A percentile compares a stretch with the other conserved stretches of the same genome.
These are phyloP conservation scores for Pectinophora gossypiella DNA, from an alignment of 1,140 invertebrate genomes.

Conservation along the genomic window DNA sequence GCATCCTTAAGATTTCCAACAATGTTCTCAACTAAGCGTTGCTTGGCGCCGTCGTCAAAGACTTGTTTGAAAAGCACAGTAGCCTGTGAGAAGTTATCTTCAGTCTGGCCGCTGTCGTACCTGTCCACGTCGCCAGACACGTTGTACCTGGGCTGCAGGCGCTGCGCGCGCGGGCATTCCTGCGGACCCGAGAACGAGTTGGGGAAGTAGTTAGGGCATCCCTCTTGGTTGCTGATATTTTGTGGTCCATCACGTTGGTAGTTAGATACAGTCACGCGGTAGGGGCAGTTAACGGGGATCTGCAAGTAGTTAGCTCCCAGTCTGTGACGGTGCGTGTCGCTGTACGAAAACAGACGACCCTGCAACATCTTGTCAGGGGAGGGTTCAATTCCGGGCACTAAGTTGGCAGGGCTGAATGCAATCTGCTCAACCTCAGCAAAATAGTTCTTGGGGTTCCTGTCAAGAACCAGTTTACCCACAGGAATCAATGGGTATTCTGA, in stretches of 20 bases:
- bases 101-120: slow-evolving; percentile 86
- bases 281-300: slow-evolving; percentile 97
- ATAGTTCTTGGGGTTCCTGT: slow-evolving; percentile 94
- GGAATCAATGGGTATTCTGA: slow-evolving; percentile 92
- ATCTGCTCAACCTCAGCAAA: slow-evolving; percentile 97
- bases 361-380: slow-evolving; percentile 97
- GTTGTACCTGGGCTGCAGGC: slow-evolving; percentile 73
- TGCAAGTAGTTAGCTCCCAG: slow-evolving; percentile 95
- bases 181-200: slow-evolving; percentile 94
- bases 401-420: slow-evolving; percentile 93
- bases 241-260: slow-evolving; percentile 93
- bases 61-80: slow-evolving; percentile 88
- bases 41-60: slow-evolving; percentile 82
- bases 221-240: slow-evolving; percentile 80
- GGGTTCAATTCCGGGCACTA: slow-evolving; percentile 94
- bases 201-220: slow-evolving; percentile 95
- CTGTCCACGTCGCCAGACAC: slow-evolving; percentile 81
- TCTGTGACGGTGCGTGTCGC: slow-evolving; percentile 95
- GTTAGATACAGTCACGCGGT: slow-evolving; percentile 80
- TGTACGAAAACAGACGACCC: slow-evolving; percentile 95
- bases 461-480: slow-evolving; percentile 93
- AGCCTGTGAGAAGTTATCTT: slow-evolving; percentile 94
- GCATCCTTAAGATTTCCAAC: slow-evolving; percentile 86
- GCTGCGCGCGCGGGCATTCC: slow-evolving; percentile 74
- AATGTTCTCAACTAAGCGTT: slow-evolving; percentile 88